Evolutionary conservation across 2,797 vertebrate species (phyloP), one percentile per base, ranked within the genome.

Genomic region (Clamator glandarius): DNA sequence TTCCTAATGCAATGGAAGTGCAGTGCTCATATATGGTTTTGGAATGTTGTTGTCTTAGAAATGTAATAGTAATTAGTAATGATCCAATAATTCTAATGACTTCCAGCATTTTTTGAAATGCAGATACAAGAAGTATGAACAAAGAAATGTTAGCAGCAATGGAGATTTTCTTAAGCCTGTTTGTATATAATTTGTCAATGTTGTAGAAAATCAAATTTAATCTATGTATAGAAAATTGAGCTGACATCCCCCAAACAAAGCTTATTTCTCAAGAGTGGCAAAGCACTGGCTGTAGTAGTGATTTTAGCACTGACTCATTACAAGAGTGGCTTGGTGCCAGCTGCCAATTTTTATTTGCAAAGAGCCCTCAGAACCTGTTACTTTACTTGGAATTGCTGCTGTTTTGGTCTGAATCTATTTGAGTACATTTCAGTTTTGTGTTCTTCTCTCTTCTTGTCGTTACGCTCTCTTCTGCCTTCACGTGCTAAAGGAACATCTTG

Each of bases 141-240:
- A 92, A 85, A 81, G 11, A 19, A 84, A 73, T 13, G 15, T 29
- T 77, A 88, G 95, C 82, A 80, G n/a, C 75, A 93, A 44, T 68
- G 68, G 29, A 74, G 76, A 67, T 69, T 96, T 74, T 81, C 81
- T 42, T 33, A 73, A 75, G 23, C 68, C 19, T 82, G 15, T 90
- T 76, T 95, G 69, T 19, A 63, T 39, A 83, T 84, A 87, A 91
- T 92, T 93, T 96, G 46, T 96, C 95, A 94, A n/a, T 61, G 75
- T 91, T 95, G 68, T 89, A 80, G 82, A 89, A 95, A 97, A 96
- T 91, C 64, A 93, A 92, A 92, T 94, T 62, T 94, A 89, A 95
- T 96, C 78, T 91, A 25, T 48, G 11, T 92, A 26, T 89, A 96
- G 96, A 91, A 94, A 95, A 95, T 92, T 86, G 87, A 94, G 59